A percentile compares a stretch with the other conserved stretches of the same genome.
These are phyloP conservation scores for Drosophila subobscura DNA, from an alignment of 1,140 invertebrate species.

Conservation along the genomic window DNA sequence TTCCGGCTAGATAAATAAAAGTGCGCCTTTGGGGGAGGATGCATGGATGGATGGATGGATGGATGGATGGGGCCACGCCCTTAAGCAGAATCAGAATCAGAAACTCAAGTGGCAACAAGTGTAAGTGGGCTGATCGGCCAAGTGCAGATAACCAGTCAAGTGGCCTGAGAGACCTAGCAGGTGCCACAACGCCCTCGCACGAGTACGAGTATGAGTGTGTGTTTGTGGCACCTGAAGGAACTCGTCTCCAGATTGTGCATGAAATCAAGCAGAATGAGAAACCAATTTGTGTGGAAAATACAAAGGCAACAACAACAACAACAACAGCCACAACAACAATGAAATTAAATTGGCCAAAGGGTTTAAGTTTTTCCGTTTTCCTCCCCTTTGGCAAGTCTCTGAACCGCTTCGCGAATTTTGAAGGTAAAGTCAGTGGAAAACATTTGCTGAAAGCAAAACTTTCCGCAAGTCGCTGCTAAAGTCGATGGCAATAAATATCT, in stretches of 20 bases:
- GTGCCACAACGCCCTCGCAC: conserved; percentile 20
- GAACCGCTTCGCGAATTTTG: conserved; percentile 26
- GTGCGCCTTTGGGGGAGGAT: conserved; percentile 13
- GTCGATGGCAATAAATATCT: conserved; percentile 68
- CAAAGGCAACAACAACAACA: conserved; percentile 46
- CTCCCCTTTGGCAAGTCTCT: too few species aligned
- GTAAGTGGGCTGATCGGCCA: conserved; percentile 74
- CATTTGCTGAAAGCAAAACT: conserved; percentile 59
- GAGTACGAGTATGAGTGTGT: conserved; percentile 15
- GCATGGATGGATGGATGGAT: neutral
- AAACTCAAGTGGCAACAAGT: conserved; percentile 70
- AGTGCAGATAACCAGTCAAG: conserved; percentile 78
- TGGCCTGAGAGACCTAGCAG: conserved; percentile 50
- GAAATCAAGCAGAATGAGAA: conserved; percentile 80
- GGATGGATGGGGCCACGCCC: conserved; percentile 21
- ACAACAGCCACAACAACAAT: conserved; percentile 9
- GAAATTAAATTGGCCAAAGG: conserved; percentile 77
- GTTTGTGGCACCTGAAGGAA: conserved; percentile 57
- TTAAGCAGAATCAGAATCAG: conserved; percentile 9
- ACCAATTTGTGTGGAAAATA: conserved; percentile 77
- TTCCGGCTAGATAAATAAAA: conserved; percentile 60
- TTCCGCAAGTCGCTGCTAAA: conserved; percentile 62
- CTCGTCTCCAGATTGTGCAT: conserved; percentile 72
- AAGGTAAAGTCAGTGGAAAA: conserved; percentile 39
- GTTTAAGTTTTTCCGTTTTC: conserved; percentile 32